Percentiles rank a stretch among this genome's conserved stretches.
These are phyloP conservation scores for Eristalinus aeneus DNA, from an alignment of 2,888 invertebrate genomes.

Conservation along the genomic window DNA sequence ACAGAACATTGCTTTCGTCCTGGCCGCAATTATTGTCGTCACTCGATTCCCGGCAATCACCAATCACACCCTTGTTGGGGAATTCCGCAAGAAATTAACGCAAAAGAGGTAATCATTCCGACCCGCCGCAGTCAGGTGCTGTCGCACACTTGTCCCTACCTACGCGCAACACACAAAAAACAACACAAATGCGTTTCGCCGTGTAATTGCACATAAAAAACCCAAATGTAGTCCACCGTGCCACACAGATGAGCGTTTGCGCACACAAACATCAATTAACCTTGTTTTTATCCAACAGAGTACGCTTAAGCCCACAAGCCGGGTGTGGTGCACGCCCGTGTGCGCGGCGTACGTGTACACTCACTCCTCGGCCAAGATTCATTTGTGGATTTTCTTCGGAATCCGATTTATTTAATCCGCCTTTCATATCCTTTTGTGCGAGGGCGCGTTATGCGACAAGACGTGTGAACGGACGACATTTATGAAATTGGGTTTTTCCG, in stretches of 20 bases:
- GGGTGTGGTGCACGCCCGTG: conserved; percentile 37
- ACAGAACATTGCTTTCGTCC: not conserved
- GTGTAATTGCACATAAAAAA: not conserved
- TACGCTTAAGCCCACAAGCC: conserved; percentile 25
- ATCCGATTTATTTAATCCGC: conserved; percentile 64
- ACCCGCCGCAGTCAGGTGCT: not conserved
- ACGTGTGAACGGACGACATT: conserved; percentile 42
- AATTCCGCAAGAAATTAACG: not conserved
- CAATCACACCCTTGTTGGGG: not conserved
- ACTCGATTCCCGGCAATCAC: not conserved
- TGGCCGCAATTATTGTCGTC: not conserved
- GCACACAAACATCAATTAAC: not conserved
- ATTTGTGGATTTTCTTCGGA: conserved; percentile 50
- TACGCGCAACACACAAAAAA: too few relatives aligned
- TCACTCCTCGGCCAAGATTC: conserved; percentile 45
- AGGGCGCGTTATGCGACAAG: conserved; percentile 11
- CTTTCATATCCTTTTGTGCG: conserved; percentile 47
- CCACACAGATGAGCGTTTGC: not conserved
- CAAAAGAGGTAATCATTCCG: not conserved
- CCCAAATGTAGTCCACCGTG: not conserved
- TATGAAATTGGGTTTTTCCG: not conserved
- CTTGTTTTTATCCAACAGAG: not conserved
- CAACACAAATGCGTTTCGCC: not conserved
- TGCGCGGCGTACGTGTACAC: conserved; percentile 20
- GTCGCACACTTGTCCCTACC: not conserved